Evolutionary conservation across 2,888 invertebrate genomes (phyloP), one percentile per base, ranked within the genome.

Genomic region (Clivina fossor): DNA sequence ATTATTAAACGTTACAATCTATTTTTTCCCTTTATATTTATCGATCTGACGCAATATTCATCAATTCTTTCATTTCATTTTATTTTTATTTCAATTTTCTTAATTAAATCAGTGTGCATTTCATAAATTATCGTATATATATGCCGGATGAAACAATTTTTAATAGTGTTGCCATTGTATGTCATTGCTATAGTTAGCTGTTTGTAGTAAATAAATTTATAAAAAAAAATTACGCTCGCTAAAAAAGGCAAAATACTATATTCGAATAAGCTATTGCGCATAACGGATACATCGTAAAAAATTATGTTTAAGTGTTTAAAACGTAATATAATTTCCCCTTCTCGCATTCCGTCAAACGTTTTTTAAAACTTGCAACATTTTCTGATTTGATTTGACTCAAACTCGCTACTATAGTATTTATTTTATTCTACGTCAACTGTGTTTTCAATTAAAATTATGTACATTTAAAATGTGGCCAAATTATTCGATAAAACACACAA

Each of bases 31-130:
- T n/a, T 22, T 40, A 40, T 40, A 22, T n/a, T n/a, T n/a, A n/a
- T 9, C 11, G 8, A 40, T 40, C 38, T 50, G 51, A 51, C 32
- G 51, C 41, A 51, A 51, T 33, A 22, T 15, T 41, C 3, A 19
- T 11, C 4, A 7, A 22, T 15, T 43, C 41, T 51, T 51, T 33
- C 51, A 48, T 3, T 48, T 15, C 19, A 28, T 19, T 35, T 16
- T 11, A 40, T 40, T 19, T n/a, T 40, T 18, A 8, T n/a, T n/a
- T n/a, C n/a, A n/a, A 30, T 13, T 30, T 11, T 30, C 30, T 9
- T 13, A 30, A 11, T 3, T 30, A 30, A 30, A 13, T 30, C 11
- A 30, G 11, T 30, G 30, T 13, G 30, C 30, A 30, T 30, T 11
- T 11, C 11, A 13, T 4, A 13, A 13, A 30, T 2, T 11, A 13